Evolutionary conservation across 2,888 invertebrate species (phyloP).

Genomic region (Pandemis heparana): DNA sequence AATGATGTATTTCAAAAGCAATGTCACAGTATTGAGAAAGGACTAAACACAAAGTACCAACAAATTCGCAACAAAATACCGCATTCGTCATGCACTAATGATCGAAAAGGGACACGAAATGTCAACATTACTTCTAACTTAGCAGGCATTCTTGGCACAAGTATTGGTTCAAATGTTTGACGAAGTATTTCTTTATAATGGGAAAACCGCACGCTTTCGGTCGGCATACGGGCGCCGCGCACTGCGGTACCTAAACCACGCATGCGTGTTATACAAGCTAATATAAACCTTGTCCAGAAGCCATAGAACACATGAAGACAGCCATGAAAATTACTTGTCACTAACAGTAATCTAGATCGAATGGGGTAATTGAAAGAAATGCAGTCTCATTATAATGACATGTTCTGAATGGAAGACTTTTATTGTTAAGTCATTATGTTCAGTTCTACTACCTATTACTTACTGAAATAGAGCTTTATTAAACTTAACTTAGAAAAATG

Average conservation of each 20-base stretch:
- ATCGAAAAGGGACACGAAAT: slow-evolving; percentile 15
- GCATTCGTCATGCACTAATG: slow-evolving; percentile 24
- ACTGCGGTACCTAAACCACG: slow-evolving; percentile 80
- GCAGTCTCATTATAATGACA: slow-evolving; percentile 44
- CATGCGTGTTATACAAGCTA: slow-evolving; percentile 70
- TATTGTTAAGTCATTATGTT: background rate
- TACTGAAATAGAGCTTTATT: no score
- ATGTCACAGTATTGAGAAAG: background rate
- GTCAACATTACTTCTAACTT: slow-evolving; percentile 10
- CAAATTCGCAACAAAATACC: background rate
- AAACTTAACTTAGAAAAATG: no score
- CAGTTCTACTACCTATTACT: no score
- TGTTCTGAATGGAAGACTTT: slow-evolving; percentile 13
- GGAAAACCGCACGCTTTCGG: slow-evolving; percentile 73
- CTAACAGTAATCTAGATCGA: slow-evolving; percentile 54
- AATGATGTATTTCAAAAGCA: background rate
- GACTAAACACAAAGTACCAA: background rate
- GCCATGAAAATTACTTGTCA: slow-evolving; percentile 54
- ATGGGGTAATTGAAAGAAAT: slow-evolving; percentile 64
- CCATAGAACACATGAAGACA: slow-evolving; percentile 51
- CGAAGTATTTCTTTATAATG: slow-evolving; percentile 62
- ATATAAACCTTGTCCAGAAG: slow-evolving; percentile 53
- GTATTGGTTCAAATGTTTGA: slow-evolving; percentile 62
- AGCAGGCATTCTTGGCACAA: slow-evolving; percentile 47
- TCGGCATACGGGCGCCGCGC: slow-evolving; percentile 82